Conservation (phyloP, 2,113 vertebrate genomes). For the Melanerpes formicivorus region DNA sequence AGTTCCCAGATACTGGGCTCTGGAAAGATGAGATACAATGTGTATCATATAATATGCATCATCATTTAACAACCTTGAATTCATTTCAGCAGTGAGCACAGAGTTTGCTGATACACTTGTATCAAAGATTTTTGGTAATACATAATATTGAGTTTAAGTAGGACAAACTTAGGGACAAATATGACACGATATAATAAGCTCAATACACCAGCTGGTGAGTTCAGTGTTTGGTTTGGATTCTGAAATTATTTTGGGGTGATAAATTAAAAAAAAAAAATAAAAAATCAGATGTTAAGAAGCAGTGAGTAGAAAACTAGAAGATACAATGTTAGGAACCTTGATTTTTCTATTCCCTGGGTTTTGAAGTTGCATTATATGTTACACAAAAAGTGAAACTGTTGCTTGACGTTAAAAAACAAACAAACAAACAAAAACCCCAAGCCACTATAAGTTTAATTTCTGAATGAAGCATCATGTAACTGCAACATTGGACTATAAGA, state of each 20-base stretch:
- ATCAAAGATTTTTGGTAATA: background rate
- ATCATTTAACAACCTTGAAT: background rate
- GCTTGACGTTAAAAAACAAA: background rate
- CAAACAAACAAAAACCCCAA: background rate
- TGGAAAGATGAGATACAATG: background rate
- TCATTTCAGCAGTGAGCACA: background rate
- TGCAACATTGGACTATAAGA: background rate
- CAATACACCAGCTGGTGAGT: background rate
- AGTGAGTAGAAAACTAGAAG: background rate
- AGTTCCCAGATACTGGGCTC: background rate
- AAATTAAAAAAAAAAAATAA: background rate
- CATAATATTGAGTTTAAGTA: background rate
- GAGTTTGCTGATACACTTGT: background rate
- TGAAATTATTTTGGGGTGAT: background rate
- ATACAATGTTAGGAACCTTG: rapidly evolving
- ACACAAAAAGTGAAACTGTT: background rate
- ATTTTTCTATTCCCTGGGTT: background rate
- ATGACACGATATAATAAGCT: background rate
- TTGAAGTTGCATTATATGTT: background rate
- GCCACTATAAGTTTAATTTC: background rate
- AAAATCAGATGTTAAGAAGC: background rate
- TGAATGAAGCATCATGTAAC: background rate
- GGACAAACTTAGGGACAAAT: background rate
- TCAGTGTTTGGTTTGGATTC: background rate
- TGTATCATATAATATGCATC: background rate